phyloP scores from a whole-genome alignment of 2,797 vertebrate species.

The Odontamblyopus rebecca region DNA sequence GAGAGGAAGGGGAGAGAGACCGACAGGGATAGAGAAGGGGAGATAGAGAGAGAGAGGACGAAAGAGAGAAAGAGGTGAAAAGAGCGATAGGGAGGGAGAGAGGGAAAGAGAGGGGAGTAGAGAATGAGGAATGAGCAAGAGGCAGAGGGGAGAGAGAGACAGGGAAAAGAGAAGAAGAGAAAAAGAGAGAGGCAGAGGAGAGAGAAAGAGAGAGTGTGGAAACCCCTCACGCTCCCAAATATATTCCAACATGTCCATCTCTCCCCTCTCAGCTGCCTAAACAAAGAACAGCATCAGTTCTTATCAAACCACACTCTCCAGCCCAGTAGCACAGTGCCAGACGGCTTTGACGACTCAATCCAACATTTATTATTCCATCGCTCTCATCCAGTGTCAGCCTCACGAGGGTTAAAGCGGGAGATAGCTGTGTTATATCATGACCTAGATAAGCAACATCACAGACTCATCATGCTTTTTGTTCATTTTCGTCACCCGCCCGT shows the following conservation, averaged over 20 bases:
- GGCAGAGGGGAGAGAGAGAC: conserved; percentile 74
- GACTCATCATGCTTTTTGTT: conserved; percentile 75
- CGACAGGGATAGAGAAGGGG: conserved; percentile 37
- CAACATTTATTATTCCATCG: conserved; percentile 70
- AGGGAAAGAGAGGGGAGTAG: conserved; percentile 36
- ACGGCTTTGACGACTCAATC: conserved; percentile 80
- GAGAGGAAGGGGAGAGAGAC: conserved; percentile 11
- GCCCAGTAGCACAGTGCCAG: conserved; percentile 74
- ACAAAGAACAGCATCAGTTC: conserved; percentile 79
- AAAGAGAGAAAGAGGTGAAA: conserved; percentile 9
- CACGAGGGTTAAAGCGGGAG: conserved; percentile 70
- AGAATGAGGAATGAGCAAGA: conserved; percentile 49
- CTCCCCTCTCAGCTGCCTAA: conserved; percentile 72
- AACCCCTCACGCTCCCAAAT: conserved; percentile 76
- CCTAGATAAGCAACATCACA: conserved; percentile 80
- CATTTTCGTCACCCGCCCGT: conserved; percentile 61
- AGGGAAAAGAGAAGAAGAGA: conserved; percentile 28
- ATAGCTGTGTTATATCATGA: conserved; percentile 77
- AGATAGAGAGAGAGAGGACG: conserved; percentile 22
- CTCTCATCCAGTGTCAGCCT: conserved; percentile 71
- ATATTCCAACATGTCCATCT: conserved; percentile 77
- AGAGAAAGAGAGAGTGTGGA: conserved; percentile 50
- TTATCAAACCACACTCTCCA: conserved; percentile 77
- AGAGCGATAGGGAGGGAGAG: conserved; percentile 6
- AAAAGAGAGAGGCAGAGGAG: conserved; percentile 41